A percentile compares a stretch with the other conserved stretches of the same genome.
Evolutionary conservation across 2,797 vertebrate species (phyloP).

Genomic region (Hephaestus fuliginosus): DNA sequence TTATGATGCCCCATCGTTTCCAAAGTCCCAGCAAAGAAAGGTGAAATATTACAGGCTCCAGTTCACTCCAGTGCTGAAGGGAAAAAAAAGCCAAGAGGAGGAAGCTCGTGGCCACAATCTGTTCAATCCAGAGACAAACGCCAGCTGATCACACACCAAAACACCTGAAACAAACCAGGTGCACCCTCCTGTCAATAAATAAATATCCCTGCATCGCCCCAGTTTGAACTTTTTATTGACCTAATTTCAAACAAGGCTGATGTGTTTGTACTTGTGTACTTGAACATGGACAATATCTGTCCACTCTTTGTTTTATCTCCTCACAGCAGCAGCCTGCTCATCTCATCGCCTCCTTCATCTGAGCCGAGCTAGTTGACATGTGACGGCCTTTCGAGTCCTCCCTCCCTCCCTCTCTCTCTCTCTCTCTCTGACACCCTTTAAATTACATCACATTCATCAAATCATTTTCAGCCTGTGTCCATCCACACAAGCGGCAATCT

Average conservation of each 20-base stretch:
- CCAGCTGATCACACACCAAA: constrained; percentile 15
- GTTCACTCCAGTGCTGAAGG: not conserved
- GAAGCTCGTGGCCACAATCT: not conserved
- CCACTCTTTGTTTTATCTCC: constrained; percentile 28
- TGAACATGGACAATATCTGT: not conserved
- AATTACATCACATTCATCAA: constrained; percentile 29
- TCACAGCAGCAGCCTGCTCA: constrained; percentile 23
- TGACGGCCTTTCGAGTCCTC: constrained; percentile 1
- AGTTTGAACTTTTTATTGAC: not conserved
- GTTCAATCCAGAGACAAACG: constrained; percentile 6
- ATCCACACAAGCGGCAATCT: constrained; percentile 15
- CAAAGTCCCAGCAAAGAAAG: not conserved
- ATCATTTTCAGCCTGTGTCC: constrained; percentile 28
- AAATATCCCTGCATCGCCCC: not conserved
- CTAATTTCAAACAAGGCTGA: too few species aligned
- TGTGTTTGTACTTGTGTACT: not conserved
- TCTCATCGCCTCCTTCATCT: constrained; percentile 40
- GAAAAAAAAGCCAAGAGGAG: not conserved
- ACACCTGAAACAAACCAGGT: not conserved
- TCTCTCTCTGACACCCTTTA: constrained; percentile 9
- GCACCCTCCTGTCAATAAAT: not conserved
- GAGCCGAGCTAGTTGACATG: not conserved
- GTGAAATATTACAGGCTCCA: constrained; percentile 4
- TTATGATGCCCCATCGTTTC: constrained; percentile 21
- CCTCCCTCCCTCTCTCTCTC: not conserved